Evolutionary conservation across 1,140 invertebrate species (phyloP).

Genomic region (Drosophila trapezifrons): DNA sequence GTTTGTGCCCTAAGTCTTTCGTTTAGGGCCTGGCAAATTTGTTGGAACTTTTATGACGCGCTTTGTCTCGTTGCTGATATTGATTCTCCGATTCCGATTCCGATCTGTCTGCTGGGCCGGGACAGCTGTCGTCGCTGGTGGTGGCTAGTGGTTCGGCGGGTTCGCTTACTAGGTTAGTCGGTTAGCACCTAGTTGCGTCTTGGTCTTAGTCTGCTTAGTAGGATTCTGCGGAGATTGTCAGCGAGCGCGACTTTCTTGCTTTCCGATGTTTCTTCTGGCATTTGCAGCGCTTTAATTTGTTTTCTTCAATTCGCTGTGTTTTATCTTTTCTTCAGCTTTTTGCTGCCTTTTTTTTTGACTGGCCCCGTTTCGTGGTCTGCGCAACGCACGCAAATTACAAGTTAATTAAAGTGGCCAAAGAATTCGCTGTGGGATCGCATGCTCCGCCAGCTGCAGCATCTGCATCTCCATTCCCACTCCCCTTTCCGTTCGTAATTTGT

Average conservation of each 20-base stretch:
- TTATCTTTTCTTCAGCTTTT: conserved; percentile 21
- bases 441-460: conserved; percentile 33
- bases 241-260: conserved; percentile 63
- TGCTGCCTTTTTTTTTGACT: conserved; percentile 33
- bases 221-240: conserved; percentile 58
- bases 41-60: conserved; percentile 23
- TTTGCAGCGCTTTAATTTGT: conserved; percentile 60
- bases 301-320: conserved; percentile 44
- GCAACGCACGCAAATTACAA: conserved; percentile 78
- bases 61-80: conserved; percentile 24
- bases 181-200: conserved; percentile 70
- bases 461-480: conserved; percentile 21
- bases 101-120: conserved; percentile 6
- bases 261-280: conserved; percentile 53
- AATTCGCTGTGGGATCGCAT: conserved; percentile 63
- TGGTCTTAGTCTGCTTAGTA: conserved; percentile 34
- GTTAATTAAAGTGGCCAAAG: conserved; percentile 70
- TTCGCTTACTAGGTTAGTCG: conserved; percentile 81
- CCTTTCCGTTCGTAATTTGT: conserved; percentile 27
- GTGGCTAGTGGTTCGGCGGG: conserved; percentile 71
- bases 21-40: conserved; percentile 71
- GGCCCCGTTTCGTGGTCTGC: conserved; percentile 60
- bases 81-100: conserved; percentile 33
- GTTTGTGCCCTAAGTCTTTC: conserved; percentile 76
- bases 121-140: conserved; percentile 27